Evolutionary conservation across 1,140 invertebrate genomes (phyloP).

Genomic region (Anastrepha obliqua): DNA sequence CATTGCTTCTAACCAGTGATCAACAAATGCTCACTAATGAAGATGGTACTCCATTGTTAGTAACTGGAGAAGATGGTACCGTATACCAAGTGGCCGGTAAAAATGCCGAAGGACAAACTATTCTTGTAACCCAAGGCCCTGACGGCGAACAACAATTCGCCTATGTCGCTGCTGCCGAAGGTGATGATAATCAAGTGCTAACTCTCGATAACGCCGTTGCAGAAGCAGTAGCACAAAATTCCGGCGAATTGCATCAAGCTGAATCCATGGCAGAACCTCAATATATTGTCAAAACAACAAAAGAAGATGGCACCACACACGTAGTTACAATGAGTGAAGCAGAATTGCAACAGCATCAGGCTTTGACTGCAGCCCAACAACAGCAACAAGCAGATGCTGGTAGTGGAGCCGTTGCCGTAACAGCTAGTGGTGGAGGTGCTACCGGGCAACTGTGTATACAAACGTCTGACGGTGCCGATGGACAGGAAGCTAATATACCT

Average conservation of each 20-base stretch:
- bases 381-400: slow-evolving; percentile 60
- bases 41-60: slow-evolving; percentile 77
- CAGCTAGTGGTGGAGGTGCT: slow-evolving; percentile 51
- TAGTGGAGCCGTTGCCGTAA: slow-evolving; percentile 26
- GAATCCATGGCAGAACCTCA: slow-evolving; percentile 72
- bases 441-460: slow-evolving; percentile 70
- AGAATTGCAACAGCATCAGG: slow-evolving; percentile 75
- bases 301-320: slow-evolving; percentile 73
- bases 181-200: slow-evolving; percentile 79
- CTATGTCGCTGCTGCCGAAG: slow-evolving; percentile 80
- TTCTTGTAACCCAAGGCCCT: slow-evolving; percentile 81
- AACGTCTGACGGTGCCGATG: slow-evolving; percentile 77
- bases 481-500: slow-evolving; percentile 81
- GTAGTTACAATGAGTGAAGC: slow-evolving; percentile 58
- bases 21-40: slow-evolving; percentile 72
- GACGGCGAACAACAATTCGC: slow-evolving; percentile 83
- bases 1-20: slow-evolving; percentile 64
- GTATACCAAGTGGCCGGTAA: slow-evolving; percentile 82
- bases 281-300: slow-evolving; percentile 77
- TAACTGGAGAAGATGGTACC: slow-evolving; percentile 80
- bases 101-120: slow-evolving; percentile 84
- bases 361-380: slow-evolving; percentile 60
- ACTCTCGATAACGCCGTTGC: slow-evolving; percentile 80
- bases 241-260: slow-evolving; percentile 63
- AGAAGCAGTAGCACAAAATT: slow-evolving; percentile 75